Evolutionary conservation across 2,797 vertebrate species (phyloP).

Genomic region (Lacerta bilineata): DNA sequence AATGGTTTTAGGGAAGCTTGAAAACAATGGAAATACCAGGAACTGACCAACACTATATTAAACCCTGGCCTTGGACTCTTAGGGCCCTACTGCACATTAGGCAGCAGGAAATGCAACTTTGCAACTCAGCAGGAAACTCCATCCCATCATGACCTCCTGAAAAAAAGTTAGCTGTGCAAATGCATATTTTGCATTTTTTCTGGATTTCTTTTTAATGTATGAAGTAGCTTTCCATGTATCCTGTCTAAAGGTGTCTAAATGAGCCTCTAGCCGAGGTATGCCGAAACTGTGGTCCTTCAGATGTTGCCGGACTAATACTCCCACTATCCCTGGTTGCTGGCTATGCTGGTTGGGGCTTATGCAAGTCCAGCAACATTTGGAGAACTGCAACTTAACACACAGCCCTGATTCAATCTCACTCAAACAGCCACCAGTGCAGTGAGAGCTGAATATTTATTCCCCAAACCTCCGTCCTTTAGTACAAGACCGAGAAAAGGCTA

Average conservation of each 20-base stretch:
- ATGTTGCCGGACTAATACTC: no score
- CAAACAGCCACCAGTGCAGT: slow-evolving; percentile 8
- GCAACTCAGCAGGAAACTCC: neutral
- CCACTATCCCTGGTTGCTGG: no score
- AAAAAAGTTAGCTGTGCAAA: neutral
- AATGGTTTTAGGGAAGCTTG: neutral
- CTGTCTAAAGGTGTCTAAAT: no score
- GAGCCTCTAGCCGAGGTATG: no score
- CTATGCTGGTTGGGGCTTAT: no score
- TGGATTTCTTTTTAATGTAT: neutral
- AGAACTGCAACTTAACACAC: neutral
- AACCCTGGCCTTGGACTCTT: neutral
- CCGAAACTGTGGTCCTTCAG: no score
- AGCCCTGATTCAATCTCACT: neutral
- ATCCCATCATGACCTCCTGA: neutral
- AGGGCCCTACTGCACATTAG: neutral
- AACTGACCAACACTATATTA: neutral
- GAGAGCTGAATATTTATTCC: slow-evolving; percentile 17
- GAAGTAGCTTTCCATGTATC: neutral
- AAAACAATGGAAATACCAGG: neutral
- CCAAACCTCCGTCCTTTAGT: slow-evolving; percentile 64
- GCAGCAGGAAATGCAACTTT: neutral
- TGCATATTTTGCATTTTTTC: neutral
- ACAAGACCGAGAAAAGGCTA: slow-evolving; percentile 46
- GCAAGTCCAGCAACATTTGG: no score